A percentile compares a stretch with the other conserved stretches of the same genome.
These are phyloP conservation scores for Lerista edwardsae DNA, from an alignment of 2,797 vertebrate genomes.

Conservation along the genomic window DNA sequence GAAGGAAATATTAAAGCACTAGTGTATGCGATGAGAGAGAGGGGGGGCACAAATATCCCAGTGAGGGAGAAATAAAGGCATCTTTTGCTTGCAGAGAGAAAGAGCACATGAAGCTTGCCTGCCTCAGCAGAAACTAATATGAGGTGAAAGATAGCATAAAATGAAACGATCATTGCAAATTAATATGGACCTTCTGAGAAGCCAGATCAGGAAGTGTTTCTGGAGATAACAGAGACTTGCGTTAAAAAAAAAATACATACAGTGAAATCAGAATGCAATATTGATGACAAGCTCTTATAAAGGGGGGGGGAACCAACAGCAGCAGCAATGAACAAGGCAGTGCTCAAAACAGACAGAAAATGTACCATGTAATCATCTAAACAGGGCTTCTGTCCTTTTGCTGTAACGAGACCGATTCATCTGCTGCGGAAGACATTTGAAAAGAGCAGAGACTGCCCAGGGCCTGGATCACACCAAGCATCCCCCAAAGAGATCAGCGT, in stretches of 20 bases:
- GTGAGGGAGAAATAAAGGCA: conserved; percentile 47
- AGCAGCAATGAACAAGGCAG: conserved; percentile 15
- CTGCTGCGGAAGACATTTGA: conserved; percentile 50
- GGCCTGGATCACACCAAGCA: conserved; percentile 56
- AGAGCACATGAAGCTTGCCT: conserved; percentile 46
- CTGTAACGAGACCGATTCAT: conserved; percentile 51
- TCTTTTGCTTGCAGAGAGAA: conserved; percentile 55
- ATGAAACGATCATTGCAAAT: conserved; percentile 67
- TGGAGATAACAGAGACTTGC: conserved; percentile 51
- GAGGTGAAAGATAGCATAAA: conserved; percentile 57
- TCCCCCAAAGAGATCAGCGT: conserved; percentile 49
- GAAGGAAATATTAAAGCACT: conserved; percentile 51
- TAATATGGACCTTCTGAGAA: conserved; percentile 61
- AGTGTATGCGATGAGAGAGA: conserved; percentile 26
- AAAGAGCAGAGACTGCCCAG: conserved; percentile 53
- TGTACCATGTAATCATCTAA: conserved; percentile 48
- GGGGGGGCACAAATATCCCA: conserved; percentile 28
- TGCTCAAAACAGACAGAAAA: conserved; percentile 59
- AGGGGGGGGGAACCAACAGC: not conserved
- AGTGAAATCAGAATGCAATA: conserved; percentile 30
- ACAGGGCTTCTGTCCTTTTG: conserved; percentile 34
- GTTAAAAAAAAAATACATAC: conserved; percentile 45
- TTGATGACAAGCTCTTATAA: conserved; percentile 33
- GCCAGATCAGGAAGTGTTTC: conserved; percentile 51
- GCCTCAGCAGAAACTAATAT: conserved; percentile 57